A percentile compares a stretch with the other conserved stretches of the same genome.
Conservation (phyloP, 2,797 vertebrate species). For the Hipposideros larvatus region DNA sequence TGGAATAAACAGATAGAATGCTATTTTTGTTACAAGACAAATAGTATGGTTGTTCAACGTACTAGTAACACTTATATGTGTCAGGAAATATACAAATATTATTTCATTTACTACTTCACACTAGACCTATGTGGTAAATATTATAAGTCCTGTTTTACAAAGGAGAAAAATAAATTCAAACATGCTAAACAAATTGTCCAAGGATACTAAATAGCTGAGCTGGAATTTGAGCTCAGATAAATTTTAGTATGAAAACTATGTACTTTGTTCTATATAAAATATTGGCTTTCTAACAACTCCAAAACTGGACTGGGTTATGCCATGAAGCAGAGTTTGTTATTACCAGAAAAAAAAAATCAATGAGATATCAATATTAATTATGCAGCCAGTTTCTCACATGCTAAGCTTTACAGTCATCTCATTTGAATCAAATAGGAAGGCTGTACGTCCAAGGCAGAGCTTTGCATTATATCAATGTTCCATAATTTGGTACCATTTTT, state of each 20-base stretch:
- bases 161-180: not conserved
- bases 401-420: not conserved
- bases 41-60: not conserved
- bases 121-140: not conserved
- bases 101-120: not conserved
- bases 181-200: not conserved
- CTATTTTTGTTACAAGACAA: not conserved
- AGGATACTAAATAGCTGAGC: not conserved
- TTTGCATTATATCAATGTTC: not conserved
- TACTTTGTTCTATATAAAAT: not conserved
- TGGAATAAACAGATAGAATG: not conserved
- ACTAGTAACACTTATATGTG: not conserved
- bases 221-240: not conserved
- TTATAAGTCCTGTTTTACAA: not conserved
- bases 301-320: not conserved
- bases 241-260: not conserved
- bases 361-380: not conserved
- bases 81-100: not conserved
- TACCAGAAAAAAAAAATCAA: not conserved
- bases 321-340: not conserved
- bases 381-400: not conserved
- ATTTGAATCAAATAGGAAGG: not conserved
- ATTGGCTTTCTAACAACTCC: not conserved
- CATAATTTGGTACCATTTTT: not conserved
- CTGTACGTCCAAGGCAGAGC: not conserved